These are phyloP conservation scores for Arctia plantaginis DNA, from an alignment of 2,888 invertebrate species.

Conservation along the genomic window DNA sequence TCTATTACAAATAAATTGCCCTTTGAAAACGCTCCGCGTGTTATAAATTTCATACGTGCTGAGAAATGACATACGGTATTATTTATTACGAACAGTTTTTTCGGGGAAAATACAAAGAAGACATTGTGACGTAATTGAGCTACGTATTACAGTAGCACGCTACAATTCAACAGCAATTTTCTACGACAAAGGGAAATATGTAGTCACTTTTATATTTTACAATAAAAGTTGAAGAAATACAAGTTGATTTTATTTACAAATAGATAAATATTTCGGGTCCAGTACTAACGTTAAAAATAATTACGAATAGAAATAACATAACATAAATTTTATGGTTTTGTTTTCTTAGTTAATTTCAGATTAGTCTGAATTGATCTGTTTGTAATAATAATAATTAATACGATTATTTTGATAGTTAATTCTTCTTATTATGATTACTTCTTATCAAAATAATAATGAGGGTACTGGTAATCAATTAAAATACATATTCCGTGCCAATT, in stretches of 20 bases:
- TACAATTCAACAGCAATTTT: conserved; percentile 65
- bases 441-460: too few relatives aligned
- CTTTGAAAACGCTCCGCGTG: conserved; percentile 80
- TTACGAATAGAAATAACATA: not conserved
- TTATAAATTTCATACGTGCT: conserved; percentile 87
- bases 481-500: too few relatives aligned
- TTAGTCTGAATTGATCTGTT: not conserved
- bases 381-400: not conserved
- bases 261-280: not conserved
- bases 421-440: too few relatives aligned
- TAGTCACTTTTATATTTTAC: conserved; percentile 34
- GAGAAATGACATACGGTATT: conserved; percentile 87
- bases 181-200: conserved; percentile 54
- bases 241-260: not conserved
- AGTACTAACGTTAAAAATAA: not conserved
- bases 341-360: not conserved
- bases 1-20: conserved; percentile 86
- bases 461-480: not conserved
- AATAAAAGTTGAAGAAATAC: conserved; percentile 1
- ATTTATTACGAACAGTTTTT: conserved; percentile 82
- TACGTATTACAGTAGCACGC: conserved; percentile 75
- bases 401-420: not conserved
- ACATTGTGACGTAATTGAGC: conserved; percentile 85
- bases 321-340: not conserved
- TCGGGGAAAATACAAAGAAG: conserved; percentile 81